Conservation (phyloP, 2,888 invertebrate species). For the Cancer borealis region DNA sequence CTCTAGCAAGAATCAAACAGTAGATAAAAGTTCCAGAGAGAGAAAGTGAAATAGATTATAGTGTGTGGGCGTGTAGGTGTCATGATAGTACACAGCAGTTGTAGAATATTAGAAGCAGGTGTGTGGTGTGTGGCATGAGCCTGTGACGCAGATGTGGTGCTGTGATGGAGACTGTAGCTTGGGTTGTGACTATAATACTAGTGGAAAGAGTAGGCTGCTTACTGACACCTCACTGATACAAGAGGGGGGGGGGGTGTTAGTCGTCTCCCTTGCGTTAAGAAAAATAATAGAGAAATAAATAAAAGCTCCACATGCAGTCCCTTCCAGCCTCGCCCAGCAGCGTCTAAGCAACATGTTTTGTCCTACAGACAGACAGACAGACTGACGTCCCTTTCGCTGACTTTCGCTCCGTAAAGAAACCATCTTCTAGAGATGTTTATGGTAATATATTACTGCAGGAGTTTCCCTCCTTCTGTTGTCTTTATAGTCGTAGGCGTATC, state of each 20-base stretch:
- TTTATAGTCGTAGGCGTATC: neutral
- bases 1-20: too few species aligned
- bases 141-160: neutral
- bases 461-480: neutral
- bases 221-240: neutral
- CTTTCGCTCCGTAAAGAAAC: constrained; percentile 3
- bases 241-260: neutral
- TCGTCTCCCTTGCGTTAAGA: neutral
- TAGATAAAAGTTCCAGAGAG: too few species aligned
- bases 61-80: neutral
- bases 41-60: too few species aligned
- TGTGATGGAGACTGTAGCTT: neutral
- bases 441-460: neutral
- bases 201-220: neutral
- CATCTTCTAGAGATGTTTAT: neutral
- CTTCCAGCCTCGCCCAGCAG: too few species aligned
- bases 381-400: constrained; percentile 35
- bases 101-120: neutral
- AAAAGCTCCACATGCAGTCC: neutral
- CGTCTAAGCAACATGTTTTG: neutral
- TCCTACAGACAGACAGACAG: neutral
- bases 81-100: too few species aligned
- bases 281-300: neutral
- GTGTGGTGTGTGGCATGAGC: neutral
- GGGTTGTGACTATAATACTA: neutral